Base-by-base conservation (phyloP, 2,113 vertebrate genomes). In the Antigone vipio region DNA sequence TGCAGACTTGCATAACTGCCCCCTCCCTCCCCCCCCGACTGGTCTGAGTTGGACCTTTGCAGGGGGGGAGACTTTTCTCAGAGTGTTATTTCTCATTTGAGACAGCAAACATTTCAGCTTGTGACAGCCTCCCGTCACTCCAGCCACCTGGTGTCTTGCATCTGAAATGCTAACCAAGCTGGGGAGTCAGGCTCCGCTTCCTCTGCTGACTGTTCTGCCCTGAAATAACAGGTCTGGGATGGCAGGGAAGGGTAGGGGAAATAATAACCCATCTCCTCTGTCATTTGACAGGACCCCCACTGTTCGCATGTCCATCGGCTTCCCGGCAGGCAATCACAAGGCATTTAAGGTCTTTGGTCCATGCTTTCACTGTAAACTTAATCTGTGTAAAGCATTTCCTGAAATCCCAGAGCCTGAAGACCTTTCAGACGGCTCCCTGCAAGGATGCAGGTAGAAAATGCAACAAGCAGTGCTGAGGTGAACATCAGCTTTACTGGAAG, bases 101-200 rank as follows among this genome's bases (percentile, higher is more conserved):
- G 92, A 67, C 88, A 97, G 96, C 95, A 97, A 97, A 96, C 78
- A 23, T 32, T 95, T 95, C 96, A 95, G 93, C 73, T 56, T 22
- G 26, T 98, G 97, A 97, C 97, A 98, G 96, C 74, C 62, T 69
- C 93, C 83, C 72, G 78, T 98, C 98, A 97, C 92, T 97, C 93
- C 71, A 77, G 95, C 50, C 35, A 74, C 87, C 89, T 50, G 53
- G 29, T 89, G 95, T 93, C 96, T 97, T 73, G 32, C 91, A 93
- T 95, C 90, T 38, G 93, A 97, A 97, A 94, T 81, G 88, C 92
- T 91, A 97, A 63, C 91, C 4, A 11, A 92, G 95, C 67, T 9
- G 49, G 42, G 73, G 87, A 97, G 96, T 89, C 94, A 94, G 95
- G 87, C 91, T 88, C 88, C 2, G 79, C 93, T 90, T 95, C 90